A percentile compares a stretch with the other conserved stretches of the same genome.
Conservation (phyloP, 2,888 invertebrate species). For the Drosophila emarginata region DNA sequence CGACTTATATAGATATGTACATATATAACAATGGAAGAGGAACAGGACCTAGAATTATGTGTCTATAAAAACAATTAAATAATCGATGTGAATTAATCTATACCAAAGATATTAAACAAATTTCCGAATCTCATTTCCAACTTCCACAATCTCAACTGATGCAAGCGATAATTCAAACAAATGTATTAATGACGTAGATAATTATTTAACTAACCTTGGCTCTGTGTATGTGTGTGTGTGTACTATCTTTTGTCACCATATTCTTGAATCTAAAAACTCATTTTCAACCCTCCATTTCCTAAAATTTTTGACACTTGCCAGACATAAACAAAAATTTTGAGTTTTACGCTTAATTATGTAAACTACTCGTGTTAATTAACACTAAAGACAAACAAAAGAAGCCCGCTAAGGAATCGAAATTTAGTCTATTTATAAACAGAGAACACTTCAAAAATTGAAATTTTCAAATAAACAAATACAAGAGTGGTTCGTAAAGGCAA, state of each 20-base stretch:
- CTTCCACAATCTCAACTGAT: too few species aligned
- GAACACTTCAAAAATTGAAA: slow-evolving; percentile 39
- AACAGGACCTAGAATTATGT: too few species aligned
- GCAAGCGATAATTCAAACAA: slow-evolving; percentile 11
- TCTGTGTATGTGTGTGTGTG: neutral
- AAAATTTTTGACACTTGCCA: slow-evolving; percentile 31
- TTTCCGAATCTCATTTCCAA: too few species aligned
- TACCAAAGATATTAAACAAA: too few species aligned
- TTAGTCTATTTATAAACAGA: slow-evolving; percentile 30
- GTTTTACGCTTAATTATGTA: slow-evolving; percentile 68
- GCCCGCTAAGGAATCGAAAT: slow-evolving; percentile 16
- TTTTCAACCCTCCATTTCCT: neutral
- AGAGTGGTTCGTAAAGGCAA: neutral
- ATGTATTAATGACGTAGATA: neutral
- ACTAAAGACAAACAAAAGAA: slow-evolving; percentile 60
- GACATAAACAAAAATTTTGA: slow-evolving; percentile 57
- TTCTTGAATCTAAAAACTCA: neutral
- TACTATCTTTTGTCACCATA: neutral
- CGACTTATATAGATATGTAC: too few species aligned
- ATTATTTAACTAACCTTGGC: neutral
- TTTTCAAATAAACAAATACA: slow-evolving; percentile 55
- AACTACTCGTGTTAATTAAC: slow-evolving; percentile 76
- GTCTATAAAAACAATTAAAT: too few species aligned
- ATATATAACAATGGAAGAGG: too few species aligned
- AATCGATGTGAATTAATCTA: too few species aligned